Base-by-base conservation (phyloP, 2,797 vertebrate species). In the Prunella strophiata region DNA sequence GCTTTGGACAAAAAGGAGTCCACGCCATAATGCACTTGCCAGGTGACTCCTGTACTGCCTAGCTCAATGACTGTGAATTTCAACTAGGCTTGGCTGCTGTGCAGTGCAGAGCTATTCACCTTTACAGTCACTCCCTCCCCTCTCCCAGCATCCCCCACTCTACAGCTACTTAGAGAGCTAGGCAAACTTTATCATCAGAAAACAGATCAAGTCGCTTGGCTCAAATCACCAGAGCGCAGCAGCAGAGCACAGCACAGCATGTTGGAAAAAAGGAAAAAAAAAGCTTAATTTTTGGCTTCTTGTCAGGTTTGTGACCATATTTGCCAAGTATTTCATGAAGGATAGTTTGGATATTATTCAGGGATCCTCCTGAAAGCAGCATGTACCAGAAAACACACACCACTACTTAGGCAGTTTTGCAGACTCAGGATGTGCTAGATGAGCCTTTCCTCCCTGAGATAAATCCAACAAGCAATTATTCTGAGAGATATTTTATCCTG, bases 241-340 rank as follows among this genome's bases (percentile, higher is more conserved):
- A 88, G 12, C 45, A 68, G 30, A 85, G 40, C 12, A 73, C 16
- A 85, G 40, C 12, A 73, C 16, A 85, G 10, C n/a, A 54, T 52
- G 38, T 10, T 57, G 13, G 38, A 66, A 52, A 75, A 51, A 38
- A 62, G 2, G 4, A 22, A 45, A n/a, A 26, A 26, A 73, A 66
- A 47, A 65, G 20, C 36, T 52, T 78, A 1, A 43, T 72, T 85
- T 96, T 38, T 92, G 85, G 57, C 76, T 84, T 86, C 43, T 47
- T 70, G 34, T 82, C 89, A 94, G n/a, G 32, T 47, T 88, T 91
- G 76, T 40, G 76, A 36, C 17, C 16, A 26, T 12, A 43, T 45
- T 50, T 89, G 86, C 61, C 89, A 96, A 93, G 81, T 87, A 57
- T 67, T 43, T 91, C 21, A 70, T 77, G 94, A 95, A 83, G 58